Evolutionary conservation across 2,888 invertebrate species (phyloP).

Genomic region (Philereme vetulata): DNA sequence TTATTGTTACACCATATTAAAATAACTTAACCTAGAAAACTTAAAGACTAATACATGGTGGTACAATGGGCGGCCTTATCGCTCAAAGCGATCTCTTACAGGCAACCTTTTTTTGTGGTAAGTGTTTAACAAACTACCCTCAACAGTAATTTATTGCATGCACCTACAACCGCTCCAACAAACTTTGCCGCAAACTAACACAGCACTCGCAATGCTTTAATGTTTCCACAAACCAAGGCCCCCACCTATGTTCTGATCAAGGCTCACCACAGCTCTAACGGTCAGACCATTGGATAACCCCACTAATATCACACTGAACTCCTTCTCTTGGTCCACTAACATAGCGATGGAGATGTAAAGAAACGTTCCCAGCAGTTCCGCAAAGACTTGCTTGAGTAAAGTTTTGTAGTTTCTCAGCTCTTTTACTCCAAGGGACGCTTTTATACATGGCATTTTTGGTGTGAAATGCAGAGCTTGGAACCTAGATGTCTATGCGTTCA

Average conservation of each 20-base stretch:
- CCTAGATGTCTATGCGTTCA: conserved; percentile 22
- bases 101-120: too few species aligned
- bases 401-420: conserved; percentile 39
- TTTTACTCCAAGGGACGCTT: conserved; percentile 34
- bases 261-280: conserved; percentile 41
- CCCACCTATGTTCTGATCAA: conserved; percentile 50
- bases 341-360: conserved; percentile 41
- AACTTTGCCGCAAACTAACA: conserved; percentile 46
- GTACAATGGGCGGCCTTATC: too few species aligned
- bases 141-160: too few species aligned
- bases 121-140: too few species aligned
- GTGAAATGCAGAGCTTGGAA: not conserved
- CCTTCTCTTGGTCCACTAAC: conserved; percentile 29
- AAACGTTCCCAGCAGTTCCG: conserved; percentile 47
- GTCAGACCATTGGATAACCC: conserved; percentile 43
- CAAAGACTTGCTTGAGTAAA: conserved; percentile 41
- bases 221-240: conserved; percentile 41
- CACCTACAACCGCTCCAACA: conserved; percentile 45
- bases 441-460: conserved; percentile 23
- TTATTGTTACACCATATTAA: too few species aligned
- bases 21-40: too few species aligned
- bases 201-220: conserved; percentile 45
- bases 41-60: too few species aligned
- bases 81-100: too few species aligned
- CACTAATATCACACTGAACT: conserved; percentile 17